Evolutionary conservation across 2,888 invertebrate genomes (phyloP), one percentile per base, ranked within the genome.

Genomic region (Polymixis lichenea): DNA sequence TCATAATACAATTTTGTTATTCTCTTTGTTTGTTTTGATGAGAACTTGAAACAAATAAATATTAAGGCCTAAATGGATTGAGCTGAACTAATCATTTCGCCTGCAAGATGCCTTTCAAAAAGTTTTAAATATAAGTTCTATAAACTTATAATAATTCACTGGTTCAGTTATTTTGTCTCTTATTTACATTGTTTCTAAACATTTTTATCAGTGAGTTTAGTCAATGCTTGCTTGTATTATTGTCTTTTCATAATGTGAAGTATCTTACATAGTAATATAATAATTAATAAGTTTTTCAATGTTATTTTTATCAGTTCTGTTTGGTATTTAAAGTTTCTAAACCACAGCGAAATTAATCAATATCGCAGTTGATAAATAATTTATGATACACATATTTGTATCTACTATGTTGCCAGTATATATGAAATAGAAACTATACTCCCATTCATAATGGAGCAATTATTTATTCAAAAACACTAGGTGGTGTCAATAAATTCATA

Each of bases 401-500:
- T 6, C 28, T 55, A 46, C 11, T 19, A 55, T 68, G 25, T 65
- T 83, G 62, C 60, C 65, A 72, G 38, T 49, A 72, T 32, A 61
- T 28, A 53, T 65, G 61, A 56, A 71, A 55, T 61, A 3, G 25
- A 7, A 60, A 43, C 19, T 13, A 38, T 75, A 60, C 7, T 49
- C 17, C 25, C 8, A 51, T 56, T 58, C 5, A 28, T 72, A 70
- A 25, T 53, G 71, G 15, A 51, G 38, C n/a, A 51, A 67, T 81
- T 56, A 77, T 64, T 60, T 77, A 70, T 66, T 70, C 6, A 58
- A 53, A 75, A 58, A 67, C 56, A 74, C 55, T 56, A 38, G 7
- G 73, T 66, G 53, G 68, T 58, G 56, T 69, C 58, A 53, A 62
- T 83, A 55, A 67, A 72, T 81, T 84, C 58, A 51, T 38, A 22